A percentile compares a stretch with the other conserved stretches of the same genome.
These are phyloP conservation scores for Microcebus tavaratra DNA, from an alignment of 2,113 vertebrate genomes.

Conservation along the genomic window DNA sequence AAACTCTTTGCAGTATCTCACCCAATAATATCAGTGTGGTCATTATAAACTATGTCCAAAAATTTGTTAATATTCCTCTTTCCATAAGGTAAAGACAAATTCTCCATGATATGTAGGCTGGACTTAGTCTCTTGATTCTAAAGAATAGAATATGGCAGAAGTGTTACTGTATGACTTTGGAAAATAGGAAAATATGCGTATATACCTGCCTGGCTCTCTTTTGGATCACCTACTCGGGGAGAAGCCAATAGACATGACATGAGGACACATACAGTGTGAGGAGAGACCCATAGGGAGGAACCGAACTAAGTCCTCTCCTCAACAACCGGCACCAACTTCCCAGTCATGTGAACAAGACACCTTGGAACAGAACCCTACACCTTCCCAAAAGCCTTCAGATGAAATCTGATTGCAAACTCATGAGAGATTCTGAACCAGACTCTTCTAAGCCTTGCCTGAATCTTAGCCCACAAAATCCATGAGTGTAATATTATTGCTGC, in stretches of 20 bases:
- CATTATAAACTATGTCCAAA: not conserved
- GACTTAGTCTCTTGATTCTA: not conserved
- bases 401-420: not conserved
- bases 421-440: not conserved
- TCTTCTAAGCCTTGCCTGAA: not conserved
- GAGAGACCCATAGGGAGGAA: not conserved
- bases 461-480: not conserved
- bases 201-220: not conserved
- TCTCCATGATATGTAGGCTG: not conserved
- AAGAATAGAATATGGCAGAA: not conserved
- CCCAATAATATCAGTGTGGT: not conserved
- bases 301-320: not conserved
- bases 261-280: not conserved
- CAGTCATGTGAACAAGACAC: not conserved
- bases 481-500: not conserved
- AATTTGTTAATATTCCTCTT: not conserved
- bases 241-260: not conserved
- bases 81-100: not conserved
- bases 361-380: not conserved
- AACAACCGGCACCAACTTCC: not conserved
- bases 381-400: not conserved
- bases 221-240: not conserved
- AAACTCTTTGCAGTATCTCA: not conserved
- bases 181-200: not conserved
- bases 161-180: not conserved